These are phyloP conservation scores for Champsocephalus esox DNA, from an alignment of 2,797 vertebrate genomes.

Conservation along the genomic window DNA sequence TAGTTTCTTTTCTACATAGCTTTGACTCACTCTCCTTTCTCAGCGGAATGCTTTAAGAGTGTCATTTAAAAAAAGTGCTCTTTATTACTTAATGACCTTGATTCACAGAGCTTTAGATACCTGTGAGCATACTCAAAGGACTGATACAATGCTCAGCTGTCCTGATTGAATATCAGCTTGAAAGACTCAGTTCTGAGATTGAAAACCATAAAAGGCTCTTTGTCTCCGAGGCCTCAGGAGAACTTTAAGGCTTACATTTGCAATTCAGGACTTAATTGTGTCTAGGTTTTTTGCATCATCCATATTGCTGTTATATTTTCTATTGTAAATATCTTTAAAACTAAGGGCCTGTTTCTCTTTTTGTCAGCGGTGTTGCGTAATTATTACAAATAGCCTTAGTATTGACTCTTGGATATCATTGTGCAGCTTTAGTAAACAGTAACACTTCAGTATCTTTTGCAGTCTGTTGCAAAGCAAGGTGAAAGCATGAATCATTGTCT, in stretches of 20 bases:
- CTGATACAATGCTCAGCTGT: background rate
- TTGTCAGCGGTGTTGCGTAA: background rate
- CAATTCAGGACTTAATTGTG: background rate
- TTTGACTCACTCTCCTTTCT: background rate
- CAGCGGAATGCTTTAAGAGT: background rate
- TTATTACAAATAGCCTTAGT: background rate
- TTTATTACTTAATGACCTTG: background rate
- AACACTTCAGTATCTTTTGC: background rate
- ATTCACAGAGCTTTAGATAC: background rate
- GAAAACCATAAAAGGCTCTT: background rate
- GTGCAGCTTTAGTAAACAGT: background rate
- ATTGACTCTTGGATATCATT: background rate
- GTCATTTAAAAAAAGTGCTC: background rate
- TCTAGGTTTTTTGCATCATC: no score
- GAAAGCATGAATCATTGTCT: slow-evolving; percentile 48
- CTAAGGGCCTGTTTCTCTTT: no score
- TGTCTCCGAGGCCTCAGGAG: background rate
- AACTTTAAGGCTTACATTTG: background rate
- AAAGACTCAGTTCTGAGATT: background rate
- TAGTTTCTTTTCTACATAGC: background rate
- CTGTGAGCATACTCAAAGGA: background rate
- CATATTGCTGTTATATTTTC: no score
- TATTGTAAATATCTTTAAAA: no score
- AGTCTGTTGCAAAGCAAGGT: slow-evolving; percentile 11
- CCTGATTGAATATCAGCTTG: background rate